These are phyloP conservation scores for Dasysyrphus albostriatus DNA, from an alignment of 2,888 invertebrate species.

Conservation along the genomic window DNA sequence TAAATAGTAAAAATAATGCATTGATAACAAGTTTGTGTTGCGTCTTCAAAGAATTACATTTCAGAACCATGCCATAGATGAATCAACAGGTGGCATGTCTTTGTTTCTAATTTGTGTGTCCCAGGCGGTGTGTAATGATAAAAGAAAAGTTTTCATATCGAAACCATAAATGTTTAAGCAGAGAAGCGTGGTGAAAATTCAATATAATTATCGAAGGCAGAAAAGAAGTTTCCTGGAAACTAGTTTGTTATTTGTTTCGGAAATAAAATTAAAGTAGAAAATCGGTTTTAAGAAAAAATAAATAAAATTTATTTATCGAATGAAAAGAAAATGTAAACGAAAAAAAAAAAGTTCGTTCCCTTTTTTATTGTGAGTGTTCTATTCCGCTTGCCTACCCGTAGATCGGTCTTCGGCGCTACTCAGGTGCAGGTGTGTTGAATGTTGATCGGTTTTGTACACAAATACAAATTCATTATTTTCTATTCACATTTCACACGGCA, in stretches of 20 bases:
- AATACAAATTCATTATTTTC: conserved; percentile 22
- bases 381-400: conserved; percentile 23
- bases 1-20: neutral
- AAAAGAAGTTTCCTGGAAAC: conserved; percentile 1
- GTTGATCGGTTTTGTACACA: conserved; percentile 45
- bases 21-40: neutral
- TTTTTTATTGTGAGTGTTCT: conserved; percentile 21
- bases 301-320: conserved; percentile 30
- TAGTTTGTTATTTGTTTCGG: neutral
- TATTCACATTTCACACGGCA: conserved; percentile 24
- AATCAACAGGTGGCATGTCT: conserved; percentile 69
- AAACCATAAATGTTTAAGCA: neutral
- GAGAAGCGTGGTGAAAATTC: neutral
- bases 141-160: neutral
- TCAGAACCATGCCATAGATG: conserved; percentile 25
- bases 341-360: conserved; percentile 19
- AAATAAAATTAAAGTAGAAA: conserved; percentile 13
- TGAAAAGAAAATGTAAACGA: conserved; percentile 52
- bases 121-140: conserved; percentile 5
- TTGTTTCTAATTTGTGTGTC: conserved; percentile 43
- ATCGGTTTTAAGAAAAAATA: conserved; percentile 7
- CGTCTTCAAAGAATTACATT: neutral
- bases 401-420: neutral
- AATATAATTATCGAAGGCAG: conserved; percentile 1
- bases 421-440: conserved; percentile 72